Evolutionary conservation across 2,888 invertebrate genomes (phyloP), one percentile per base, ranked within the genome.

Genomic region (Willowsia nigromaculata): DNA sequence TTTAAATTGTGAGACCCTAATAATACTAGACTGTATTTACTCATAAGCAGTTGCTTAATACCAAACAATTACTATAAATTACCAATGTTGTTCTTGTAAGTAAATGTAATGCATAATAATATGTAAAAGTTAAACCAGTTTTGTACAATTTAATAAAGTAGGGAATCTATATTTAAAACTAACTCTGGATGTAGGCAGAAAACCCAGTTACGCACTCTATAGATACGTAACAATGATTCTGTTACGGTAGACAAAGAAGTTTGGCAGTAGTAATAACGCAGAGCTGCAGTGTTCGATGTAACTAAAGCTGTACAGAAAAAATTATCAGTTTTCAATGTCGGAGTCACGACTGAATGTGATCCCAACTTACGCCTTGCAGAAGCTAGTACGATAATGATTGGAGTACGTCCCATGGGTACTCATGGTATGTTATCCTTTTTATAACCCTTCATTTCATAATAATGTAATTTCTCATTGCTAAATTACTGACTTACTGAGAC

Each of bases 391-490:
- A 92, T 91, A 89, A 74, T 74, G 74, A 74, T 74, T 47, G 92
- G 92, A 13, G 90, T 92, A 40, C 91, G 92, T 43, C 92, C 92
- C 22, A 89, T 92, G 84, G 92, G 92, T 84, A 91, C 92, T 82
- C 91, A 92, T 90, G 92, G 92, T 92, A 91, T 84, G 92, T 91
- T 82, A 25, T n/a, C n/a, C n/a, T n/a, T n/a, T n/a, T n/a, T n/a
- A n/a, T n/a, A n/a, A n/a, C n/a, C n/a, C n/a, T n/a, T n/a, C n/a
- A n/a, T n/a, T n/a, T n/a, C n/a, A n/a, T n/a, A n/a, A n/a, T n/a
- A n/a, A n/a, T n/a, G n/a, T n/a, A n/a, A n/a, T n/a, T n/a, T n/a
- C n/a, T n/a, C n/a, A n/a, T n/a, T n/a, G n/a, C n/a, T n/a, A n/a
- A n/a, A n/a, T n/a, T n/a, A n/a, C n/a, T n/a, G n/a, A n/a, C n/a